Base-by-base conservation (phyloP, 1,140 invertebrate species). In the Microplitis demolitor region DNA sequence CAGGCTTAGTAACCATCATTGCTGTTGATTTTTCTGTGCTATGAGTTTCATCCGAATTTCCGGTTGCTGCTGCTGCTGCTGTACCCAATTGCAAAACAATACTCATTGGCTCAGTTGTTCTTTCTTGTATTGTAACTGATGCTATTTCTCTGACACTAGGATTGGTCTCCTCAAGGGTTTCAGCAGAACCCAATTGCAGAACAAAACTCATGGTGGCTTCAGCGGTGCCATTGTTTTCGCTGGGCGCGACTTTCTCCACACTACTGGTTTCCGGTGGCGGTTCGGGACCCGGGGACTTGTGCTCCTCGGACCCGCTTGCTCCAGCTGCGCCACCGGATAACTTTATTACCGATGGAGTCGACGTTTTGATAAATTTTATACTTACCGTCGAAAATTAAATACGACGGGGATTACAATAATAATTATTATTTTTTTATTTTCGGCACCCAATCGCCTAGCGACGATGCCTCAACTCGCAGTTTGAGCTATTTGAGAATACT, bases 321-420 rank as follows among this genome's bases (percentile, higher is more conserved):
- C 81, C 83, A 77, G 79, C 82, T 78, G 80, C 79, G 76, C 84
- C 84, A 83, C 83, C 84, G 64, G 69, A 82, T 83, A 83, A 83
- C 82, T 86, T 84, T 69, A 83, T 86, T 75, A 85, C 84, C 78
- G 84, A 85, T 51, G 83, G 82, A 74, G 78, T 86, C 85, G 85
- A 86, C 85, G 85, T 87, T 79, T 87, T 87, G 85, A 76, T 83
- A 79, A 85, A 79, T 79, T 82, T 84, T 64, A 63, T 66, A 69
- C 62, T 60, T 76, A 73, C 76, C 82, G 76, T 69, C 74, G 76
- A 78, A 58, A 13, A 54, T 45, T 45, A 45, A 45, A 45, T 71
- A 8, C 8, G 50, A 62, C 60, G 60, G 11, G 1, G 31, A 31
- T 2, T 24, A 58, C 9, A 9, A 13, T 54, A 54, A 14, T 54